phyloP scores from a whole-genome alignment of 2,113 vertebrate genomes.

The Rhadina sibilatrix region DNA sequence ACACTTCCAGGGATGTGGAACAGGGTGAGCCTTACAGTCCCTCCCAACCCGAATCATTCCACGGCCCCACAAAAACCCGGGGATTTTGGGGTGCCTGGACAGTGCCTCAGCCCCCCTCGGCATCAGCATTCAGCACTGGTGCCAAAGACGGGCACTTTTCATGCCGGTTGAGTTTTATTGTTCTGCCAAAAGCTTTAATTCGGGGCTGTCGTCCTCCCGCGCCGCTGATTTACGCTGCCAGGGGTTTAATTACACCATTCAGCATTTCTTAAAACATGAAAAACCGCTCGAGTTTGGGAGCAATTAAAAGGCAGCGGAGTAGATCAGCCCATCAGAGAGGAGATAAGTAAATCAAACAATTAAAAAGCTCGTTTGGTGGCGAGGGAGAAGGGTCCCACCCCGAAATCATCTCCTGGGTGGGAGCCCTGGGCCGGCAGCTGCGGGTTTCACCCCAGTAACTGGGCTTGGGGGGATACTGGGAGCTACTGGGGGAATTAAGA shows the following conservation, averaged over 20 bases:
- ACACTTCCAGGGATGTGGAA: neutral
- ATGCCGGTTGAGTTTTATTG: constrained; percentile 71
- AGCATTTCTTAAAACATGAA: constrained; percentile 91
- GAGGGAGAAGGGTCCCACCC: neutral
- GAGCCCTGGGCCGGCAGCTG: neutral
- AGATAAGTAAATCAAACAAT: constrained; percentile 81
- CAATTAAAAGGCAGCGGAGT: constrained; percentile 85
- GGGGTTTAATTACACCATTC: constrained; percentile 91
- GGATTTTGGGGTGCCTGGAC: neutral
- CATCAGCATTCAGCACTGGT: neutral
- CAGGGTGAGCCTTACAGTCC: too few relatives aligned
- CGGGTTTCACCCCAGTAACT: neutral
- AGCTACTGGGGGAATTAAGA: neutral
- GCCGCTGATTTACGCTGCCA: constrained; percentile 86
- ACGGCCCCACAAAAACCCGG: fast-evolving
- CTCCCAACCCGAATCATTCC: neutral
- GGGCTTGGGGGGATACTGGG: neutral
- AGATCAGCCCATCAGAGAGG: constrained; percentile 78
- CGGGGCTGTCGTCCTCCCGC: constrained; percentile 80
- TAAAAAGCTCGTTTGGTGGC: constrained; percentile 47
- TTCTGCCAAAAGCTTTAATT: constrained; percentile 78
- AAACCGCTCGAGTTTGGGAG: constrained; percentile 80
- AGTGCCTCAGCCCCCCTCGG: neutral
- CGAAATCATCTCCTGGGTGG: neutral
- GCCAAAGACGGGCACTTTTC: constrained; percentile 2